Evolutionary conservation across 1,140 invertebrate genomes (phyloP), one percentile per base, ranked within the genome.

Genomic region (Nixonia krombeini): DNA sequence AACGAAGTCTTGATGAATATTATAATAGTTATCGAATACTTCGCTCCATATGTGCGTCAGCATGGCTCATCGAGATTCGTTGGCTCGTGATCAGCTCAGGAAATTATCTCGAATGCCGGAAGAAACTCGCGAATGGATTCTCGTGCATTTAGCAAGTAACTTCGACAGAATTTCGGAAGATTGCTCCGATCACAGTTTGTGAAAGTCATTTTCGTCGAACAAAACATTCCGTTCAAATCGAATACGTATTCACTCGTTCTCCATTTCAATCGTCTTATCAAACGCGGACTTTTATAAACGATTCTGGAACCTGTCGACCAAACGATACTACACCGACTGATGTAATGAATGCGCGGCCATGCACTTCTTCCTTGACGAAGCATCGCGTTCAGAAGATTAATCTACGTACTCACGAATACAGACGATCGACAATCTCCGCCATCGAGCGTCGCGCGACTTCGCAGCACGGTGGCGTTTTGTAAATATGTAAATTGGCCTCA

Each of bases 1-100:
- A 41, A 41, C 29, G 23, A 41, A n/a, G 47, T 41, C 38, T 47
- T 35, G 33, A 5, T 13, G 12, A 13, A 35, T 12, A 35, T 13
- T 35, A n/a, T n/a, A n/a, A n/a, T n/a, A n/a, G n/a, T n/a, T n/a
- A n/a, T n/a, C n/a, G n/a, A n/a, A n/a, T n/a, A n/a, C n/a, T n/a
- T 35, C 15, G 15, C 37, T 15, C 37, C 15, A 40, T 16, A 18
- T 4, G 9, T 56, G 51, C 28, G 33, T 46, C 56, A 47, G 47
- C 61, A 21, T n/a, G n/a, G n/a, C n/a, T n/a, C n/a, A n/a, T n/a
- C n/a, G n/a, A n/a, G n/a, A n/a, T n/a, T n/a, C n/a, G n/a, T n/a
- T n/a, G n/a, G n/a, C n/a, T 67, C 53, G 63, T 59, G 42, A 67
- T 61, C 56, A 67, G 46, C 55, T 67, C 64, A 67, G 64, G 64